These are phyloP conservation scores for Conus betulinus DNA, from an alignment of 1,140 invertebrate genomes.

Conservation along the genomic window DNA sequence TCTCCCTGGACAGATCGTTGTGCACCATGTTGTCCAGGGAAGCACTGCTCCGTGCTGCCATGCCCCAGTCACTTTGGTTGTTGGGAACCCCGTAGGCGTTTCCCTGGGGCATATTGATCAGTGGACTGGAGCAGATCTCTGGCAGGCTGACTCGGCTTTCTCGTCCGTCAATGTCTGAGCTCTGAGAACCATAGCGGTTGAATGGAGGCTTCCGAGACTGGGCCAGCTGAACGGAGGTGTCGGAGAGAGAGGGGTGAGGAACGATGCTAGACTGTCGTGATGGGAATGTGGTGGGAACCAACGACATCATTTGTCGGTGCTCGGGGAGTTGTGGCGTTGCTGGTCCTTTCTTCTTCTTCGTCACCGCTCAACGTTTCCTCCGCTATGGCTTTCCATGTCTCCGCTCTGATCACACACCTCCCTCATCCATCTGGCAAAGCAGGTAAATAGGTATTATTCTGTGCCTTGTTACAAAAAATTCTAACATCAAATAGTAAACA, in stretches of 20 bases:
- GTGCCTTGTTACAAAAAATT: no score
- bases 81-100: not conserved
- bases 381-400: slow-evolving; percentile 56
- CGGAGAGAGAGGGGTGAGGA: not conserved
- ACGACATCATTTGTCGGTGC: not conserved
- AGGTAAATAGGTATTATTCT: no score
- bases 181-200: not conserved
- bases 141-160: slow-evolving; percentile 37
- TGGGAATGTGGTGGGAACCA: not conserved
- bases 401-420: slow-evolving; percentile 42
- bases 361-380: slow-evolving; percentile 40
- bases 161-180: not conserved
- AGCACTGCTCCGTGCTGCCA: not conserved
- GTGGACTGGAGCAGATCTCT: slow-evolving; percentile 34
- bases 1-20: slow-evolving; percentile 32
- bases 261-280: not conserved
- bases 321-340: not conserved
- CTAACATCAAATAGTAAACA: no score
- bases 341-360: not conserved
- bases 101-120: slow-evolving; percentile 43
- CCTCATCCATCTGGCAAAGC: slow-evolving; percentile 21
- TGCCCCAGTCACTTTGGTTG: not conserved
- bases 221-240: not conserved
- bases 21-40: slow-evolving; percentile 35
- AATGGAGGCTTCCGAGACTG: not conserved